Base-by-base conservation (phyloP, 2,888 invertebrate species). In the Oxyscelio sp. region DNA sequence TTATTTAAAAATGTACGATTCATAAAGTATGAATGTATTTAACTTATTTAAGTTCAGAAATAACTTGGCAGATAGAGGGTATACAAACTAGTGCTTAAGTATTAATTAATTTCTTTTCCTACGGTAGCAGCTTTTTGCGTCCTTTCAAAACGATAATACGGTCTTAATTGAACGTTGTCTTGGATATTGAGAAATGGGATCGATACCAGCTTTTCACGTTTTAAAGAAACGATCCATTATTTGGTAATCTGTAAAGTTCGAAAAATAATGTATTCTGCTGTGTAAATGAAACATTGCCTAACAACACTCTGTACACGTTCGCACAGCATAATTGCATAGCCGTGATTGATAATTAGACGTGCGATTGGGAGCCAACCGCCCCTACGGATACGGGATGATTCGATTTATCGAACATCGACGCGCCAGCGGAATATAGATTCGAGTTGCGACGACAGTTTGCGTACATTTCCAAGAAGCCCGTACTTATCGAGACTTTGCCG, bases 271-370 rank as follows among this genome's bases (percentile, higher is more conserved):
- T 81, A 65, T 74, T 71, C 77, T 54, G 78, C 22, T 45, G 56
- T 68, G 56, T 73, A 63, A 78, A 78, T 74, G 74, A 78, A 83
- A 79, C 74, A 70, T 73, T 43, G 56, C 54, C 73, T 54, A 74
- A 83, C 66, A 73, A 71, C 68, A 65, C 73, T 73, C 73, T 79
- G 84, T 85, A 88, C 86, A 88, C 90, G 88, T 86, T 86, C 89
- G 63, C 65, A 80, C 56, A 83, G 87, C 90, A 91, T 92, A 93
- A 93, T 92, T 92, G 90, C 90, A 87, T 90, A 88, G 89, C 89
- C 90, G 86, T 90, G 90, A 92, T 93, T 92, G 92, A 92, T 93
- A 92, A 93, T 93, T 93, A 93, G 92, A 91, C 91, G 90, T 86
- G 89, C 91, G 89, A 92, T 91, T 91, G 92, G 89, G 90, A 92